Base-by-base conservation (phyloP, 2,113 vertebrate genomes). In the Microcebus jonahi region DNA sequence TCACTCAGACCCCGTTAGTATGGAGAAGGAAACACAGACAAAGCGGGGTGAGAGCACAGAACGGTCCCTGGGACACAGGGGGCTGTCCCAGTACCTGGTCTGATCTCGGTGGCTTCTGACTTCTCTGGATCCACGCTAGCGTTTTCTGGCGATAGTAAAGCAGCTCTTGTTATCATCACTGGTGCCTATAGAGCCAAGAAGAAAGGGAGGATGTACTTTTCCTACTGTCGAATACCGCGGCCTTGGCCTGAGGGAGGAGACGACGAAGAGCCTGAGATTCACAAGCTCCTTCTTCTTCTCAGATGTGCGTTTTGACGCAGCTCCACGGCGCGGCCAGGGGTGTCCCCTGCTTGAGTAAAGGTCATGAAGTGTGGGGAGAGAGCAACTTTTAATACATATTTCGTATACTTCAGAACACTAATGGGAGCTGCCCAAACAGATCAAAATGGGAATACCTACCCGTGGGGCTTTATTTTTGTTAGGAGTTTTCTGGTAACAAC, bases 361-460 rank as follows among this genome's bases (percentile, higher is more conserved):
- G 91, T 91, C 85, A 18, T 0, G 25, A 59, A 71, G n/a, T 36
- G 50, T 15, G 93, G 94, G 77, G 61, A 91, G 18, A 89, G 88
- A 39, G 55, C 92, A 96, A 83, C 29, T 91, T 88, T 88, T n/a
- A 93, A 77, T 89, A 57, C 81, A 65, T 82, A 42, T 81, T 94
- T 92, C 77, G 75, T 90, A 63, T 27, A 82, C 59, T 48, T 82
- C 68, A 83, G 48, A 96, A 94, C 73, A 50, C 82, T 48, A 96
- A 79, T 84, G 34, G 31, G 79, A 94, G 50, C 79, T 87, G 31
- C 42, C 75, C 77, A 96, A 93, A 94, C 79, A 39, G 11, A 85
- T 59, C 73, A 89, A 63, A 63, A 39, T 83, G 31, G 94, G 90
- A 90, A 88, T 94, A 80, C 65, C 75, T 77, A 8, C 21, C 53